Evolutionary conservation across 2,113 vertebrate species (phyloP).

Genomic region (Rhinolophus ferrumequinum): DNA sequence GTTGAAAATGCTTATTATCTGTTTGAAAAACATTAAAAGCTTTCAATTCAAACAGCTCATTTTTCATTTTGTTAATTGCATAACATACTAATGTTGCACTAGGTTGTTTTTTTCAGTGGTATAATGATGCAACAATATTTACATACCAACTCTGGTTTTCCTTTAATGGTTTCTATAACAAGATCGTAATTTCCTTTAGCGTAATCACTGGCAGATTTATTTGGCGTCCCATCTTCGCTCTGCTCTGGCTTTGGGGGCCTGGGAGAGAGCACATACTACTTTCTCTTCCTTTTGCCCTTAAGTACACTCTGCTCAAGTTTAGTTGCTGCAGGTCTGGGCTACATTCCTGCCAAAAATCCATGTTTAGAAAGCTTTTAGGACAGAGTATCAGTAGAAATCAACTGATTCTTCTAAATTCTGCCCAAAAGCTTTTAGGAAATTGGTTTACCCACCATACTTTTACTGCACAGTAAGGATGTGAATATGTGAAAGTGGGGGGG

Average conservation of each 20-base stretch:
- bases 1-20: constrained; percentile 80
- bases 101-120: constrained; percentile 78
- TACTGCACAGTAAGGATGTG: not conserved
- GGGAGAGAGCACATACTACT: constrained; percentile 58
- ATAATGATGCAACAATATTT: constrained; percentile 81
- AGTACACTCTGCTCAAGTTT: constrained; percentile 33
- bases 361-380: constrained; percentile 40
- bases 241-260: constrained; percentile 76
- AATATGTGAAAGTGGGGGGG: not conserved
- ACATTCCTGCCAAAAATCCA: not conserved
- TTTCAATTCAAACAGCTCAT: constrained; percentile 84
- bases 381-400: constrained; percentile 7
- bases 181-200: constrained; percentile 74
- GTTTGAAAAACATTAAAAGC: constrained; percentile 84
- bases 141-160: constrained; percentile 82
- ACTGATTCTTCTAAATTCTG: not conserved
- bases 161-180: constrained; percentile 81
- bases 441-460: not conserved
- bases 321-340: constrained; percentile 28
- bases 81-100: constrained; percentile 83
- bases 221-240: constrained; percentile 74
- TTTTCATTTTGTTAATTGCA: constrained; percentile 85
- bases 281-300: constrained; percentile 37
- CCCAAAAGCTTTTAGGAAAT: constrained; percentile 8
- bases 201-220: constrained; percentile 81